Percentiles rank a stretch among this genome's conserved stretches.
Conservation (phyloP, 1,140 invertebrate genomes). For the Drosophila elegans region DNA sequence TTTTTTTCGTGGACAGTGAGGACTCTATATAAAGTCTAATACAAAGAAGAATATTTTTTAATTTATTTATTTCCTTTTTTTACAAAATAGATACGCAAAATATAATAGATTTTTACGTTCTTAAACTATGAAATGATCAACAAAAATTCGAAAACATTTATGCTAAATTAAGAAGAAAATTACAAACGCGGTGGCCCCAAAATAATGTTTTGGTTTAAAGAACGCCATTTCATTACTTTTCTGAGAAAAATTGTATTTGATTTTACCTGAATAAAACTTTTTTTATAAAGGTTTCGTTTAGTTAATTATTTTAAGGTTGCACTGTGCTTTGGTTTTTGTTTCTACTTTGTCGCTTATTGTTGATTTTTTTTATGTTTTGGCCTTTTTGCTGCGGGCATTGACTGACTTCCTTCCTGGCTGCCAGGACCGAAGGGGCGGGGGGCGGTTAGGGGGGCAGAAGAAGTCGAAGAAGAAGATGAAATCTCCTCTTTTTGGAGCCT, state of each 20-base stretch:
- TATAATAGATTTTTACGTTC: too few species aligned
- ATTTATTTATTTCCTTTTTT: too few species aligned
- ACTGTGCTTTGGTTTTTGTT: constrained; percentile 62
- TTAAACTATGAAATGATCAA: too few species aligned
- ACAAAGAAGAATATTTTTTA: too few species aligned
- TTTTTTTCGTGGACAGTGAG: not conserved
- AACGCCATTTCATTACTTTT: too few species aligned
- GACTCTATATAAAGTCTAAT: not conserved
- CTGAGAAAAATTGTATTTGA: too few species aligned
- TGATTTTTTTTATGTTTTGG: constrained; percentile 31
- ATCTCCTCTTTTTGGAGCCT: constrained; percentile 44
- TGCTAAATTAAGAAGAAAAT: too few species aligned
- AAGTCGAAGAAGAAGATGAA: constrained; percentile 30
- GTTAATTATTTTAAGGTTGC: not conserved
- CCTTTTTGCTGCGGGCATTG: constrained; percentile 77
- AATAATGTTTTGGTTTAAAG: too few species aligned
- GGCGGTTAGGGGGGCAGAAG: constrained; percentile 6
- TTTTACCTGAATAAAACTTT: too few species aligned
- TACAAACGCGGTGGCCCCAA: too few species aligned
- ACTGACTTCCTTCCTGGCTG: constrained; percentile 72
- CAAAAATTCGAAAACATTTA: too few species aligned
- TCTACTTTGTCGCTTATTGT: constrained; percentile 75
- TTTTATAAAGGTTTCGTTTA: not conserved
- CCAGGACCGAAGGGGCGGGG: constrained; percentile 24
- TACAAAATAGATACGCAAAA: too few species aligned